Evolutionary conservation across 1,140 invertebrate species (phyloP), one percentile per base, ranked within the genome.

Genomic region (Vanessa tameamea): DNA sequence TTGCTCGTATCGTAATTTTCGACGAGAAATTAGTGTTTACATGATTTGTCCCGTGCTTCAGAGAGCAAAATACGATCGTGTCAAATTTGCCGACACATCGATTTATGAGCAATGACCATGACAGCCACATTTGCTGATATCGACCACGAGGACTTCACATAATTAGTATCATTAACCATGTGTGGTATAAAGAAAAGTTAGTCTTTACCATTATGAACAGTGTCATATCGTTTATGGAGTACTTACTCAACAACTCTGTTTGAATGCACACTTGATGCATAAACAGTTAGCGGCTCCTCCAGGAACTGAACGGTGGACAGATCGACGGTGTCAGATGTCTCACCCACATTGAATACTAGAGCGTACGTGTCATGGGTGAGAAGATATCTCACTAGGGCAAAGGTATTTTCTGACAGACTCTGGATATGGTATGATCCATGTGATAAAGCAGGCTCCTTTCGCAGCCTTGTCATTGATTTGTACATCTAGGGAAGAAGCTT

Each of bases 221-320:
- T 5, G 2, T 37, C 31, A 37, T 37, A 37, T 37, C 0, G 2
- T 37, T 37, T 37, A 43, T 43, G 37, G 37, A 43, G 6, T 64
- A 77, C 81, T 79, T 83, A 90, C 89, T 84, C 85, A 14, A 69
- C 8, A n/a, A 67, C 59, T 75, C 82, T 83, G 0, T 31, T 72
- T 0, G 89, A 90, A 68, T 87, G 78, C 15, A 90, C 75, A 72
- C 88, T 90, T 4, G 88, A 80, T 9, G 79, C 57, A 67, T 86
- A 82, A 0, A 88, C 83, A n/a, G 57, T 61, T 26, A 86, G 70
- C 2, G 81, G 82, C n/a, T 73, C 47, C 9, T 50, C 68, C 8
- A 90, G 70, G 59, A 85, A 68, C 5, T 77, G 70, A 0, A 88
- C 81, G 55, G 68, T 73, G 16, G 61, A 47, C 63, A 82, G 61